phyloP scores from a whole-genome alignment of 2,113 vertebrate species.

The Galemys pyrenaicus region DNA sequence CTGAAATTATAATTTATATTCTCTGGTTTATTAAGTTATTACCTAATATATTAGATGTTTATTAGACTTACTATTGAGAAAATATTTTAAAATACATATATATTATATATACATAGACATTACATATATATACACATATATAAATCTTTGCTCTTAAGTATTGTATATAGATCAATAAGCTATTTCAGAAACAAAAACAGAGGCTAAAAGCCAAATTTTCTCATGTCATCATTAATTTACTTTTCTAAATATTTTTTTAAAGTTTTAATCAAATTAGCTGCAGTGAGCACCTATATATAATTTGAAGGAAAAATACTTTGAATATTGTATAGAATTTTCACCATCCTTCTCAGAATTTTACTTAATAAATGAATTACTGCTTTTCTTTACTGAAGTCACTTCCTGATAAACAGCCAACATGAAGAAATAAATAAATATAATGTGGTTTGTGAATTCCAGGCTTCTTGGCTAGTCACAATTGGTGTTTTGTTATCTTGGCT shows the following conservation, averaged over 20 bases:
- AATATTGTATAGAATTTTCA: not conserved
- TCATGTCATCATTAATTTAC: not conserved
- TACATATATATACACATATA: not conserved
- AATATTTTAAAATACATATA: not conserved
- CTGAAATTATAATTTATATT: not conserved
- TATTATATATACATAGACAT: not conserved
- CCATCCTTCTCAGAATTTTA: not conserved
- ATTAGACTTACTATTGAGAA: not conserved
- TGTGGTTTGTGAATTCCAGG: constrained; percentile 66
- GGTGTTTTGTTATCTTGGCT: constrained; percentile 64
- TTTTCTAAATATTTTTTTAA: constrained; percentile 32
- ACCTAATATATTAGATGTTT: not conserved
- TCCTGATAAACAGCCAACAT: constrained; percentile 81
- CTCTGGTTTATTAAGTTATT: not conserved
- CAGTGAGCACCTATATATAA: not conserved
- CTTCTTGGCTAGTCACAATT: constrained; percentile 67
- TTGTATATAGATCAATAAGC: not conserved
- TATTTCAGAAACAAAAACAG: not conserved
- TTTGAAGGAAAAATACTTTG: not conserved
- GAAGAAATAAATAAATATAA: constrained; percentile 76
- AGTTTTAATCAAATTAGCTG: not conserved
- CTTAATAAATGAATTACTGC: constrained; percentile 71
- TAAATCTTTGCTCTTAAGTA: not conserved
- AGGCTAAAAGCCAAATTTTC: not conserved
- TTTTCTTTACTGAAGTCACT: constrained; percentile 79